Base-by-base conservation (phyloP, 2,113 vertebrate genomes). In the Eolophus roseicapilla region DNA sequence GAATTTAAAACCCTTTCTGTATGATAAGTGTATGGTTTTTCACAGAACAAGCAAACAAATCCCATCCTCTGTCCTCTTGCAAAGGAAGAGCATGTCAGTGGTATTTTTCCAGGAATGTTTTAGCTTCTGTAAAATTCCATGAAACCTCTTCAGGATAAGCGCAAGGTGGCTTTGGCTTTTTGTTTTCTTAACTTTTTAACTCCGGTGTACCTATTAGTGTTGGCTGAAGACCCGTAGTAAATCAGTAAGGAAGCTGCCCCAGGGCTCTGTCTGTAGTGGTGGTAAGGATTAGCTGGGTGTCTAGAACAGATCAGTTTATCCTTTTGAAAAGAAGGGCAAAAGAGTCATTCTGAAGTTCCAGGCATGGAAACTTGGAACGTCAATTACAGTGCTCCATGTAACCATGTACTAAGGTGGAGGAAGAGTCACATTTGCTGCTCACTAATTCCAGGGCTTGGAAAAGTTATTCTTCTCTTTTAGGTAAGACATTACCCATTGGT, bases 271-370 rank as follows among this genome's bases (percentile, higher is more conserved):
- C 69, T 87, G 62, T 19, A 60, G 43, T 39, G 68, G 49, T 21
- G 9, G 82, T 68, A 39, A 93, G 73, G 88, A 90, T 94, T 90
- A 93, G 64, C 41, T 33, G 64, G 21, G 57, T 90, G 59, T 77
- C 49, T 77, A 39, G 37, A 65, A 63, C 43, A 63, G 82, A 90
- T 80, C 92, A 88, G 79, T 95, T 95, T 73, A 86, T 90, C 79
- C 90, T 74, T 47, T 43, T 71, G 31, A 82, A 83, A 92, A 90
- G 82, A 82, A 90, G 76, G 86, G 50, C 88, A 80, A 41, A 90
- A 70, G 63, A 88, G 79, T 92, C 11, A 9, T 62, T 74, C 49
- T 69, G 71, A 74, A 83, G 88, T 88, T 80, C 74, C 44, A 73
- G 68, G 25, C n/a, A 24, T 37, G 50, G 52, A 71, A 91, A 84